Evolutionary conservation across 2,113 vertebrate genomes (phyloP), one percentile per base, ranked within the genome.

Genomic region (Cyanoliseus patagonus): DNA sequence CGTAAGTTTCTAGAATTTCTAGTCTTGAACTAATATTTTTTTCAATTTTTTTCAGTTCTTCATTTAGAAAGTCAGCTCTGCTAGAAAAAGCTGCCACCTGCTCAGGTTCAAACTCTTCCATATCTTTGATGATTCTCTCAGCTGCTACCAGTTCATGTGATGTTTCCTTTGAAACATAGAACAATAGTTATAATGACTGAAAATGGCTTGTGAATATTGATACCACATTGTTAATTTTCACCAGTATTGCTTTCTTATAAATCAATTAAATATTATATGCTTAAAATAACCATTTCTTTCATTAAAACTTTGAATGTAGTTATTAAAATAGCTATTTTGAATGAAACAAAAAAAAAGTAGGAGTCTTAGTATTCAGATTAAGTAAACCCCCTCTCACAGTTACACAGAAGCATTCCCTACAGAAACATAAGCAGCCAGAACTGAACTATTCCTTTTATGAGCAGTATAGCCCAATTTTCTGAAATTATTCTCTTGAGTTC

Each of bases 1-100:
- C 96, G 5, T 98, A 98, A 23, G 94, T 96, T 81, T 97, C 95
- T 55, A 99, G 89, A 78, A 98, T 96, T 94, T 98, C 98, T 68
- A 98, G 61, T 66, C 98, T 98, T 30, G 92, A 97, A 62, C 68
- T n/a, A 28, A 98, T 95, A 59, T 91, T 98, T 86, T 91, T 97
- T 72, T 96, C 96, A 52, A 98, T 84, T 70, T 70, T 94, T 94
- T 97, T 98, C 95, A 99, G 95, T 95, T 99, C 98, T 95, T 98
- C 97, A 83, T 96, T 93, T 66, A 99, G 89, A 91, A 97, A 70
- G 52, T 92, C 83, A 33, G 85, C 93, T 93, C 97, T 98, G 88
- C 67, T 96, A 42, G 97, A 97, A 83, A 99, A 97, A 39, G 96
- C 92, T 27, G 61, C 90, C 41, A 96, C 90, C 79, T 98, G 97